These are phyloP conservation scores for Rhingia campestris DNA, from an alignment of 2,888 invertebrate genomes.

Conservation along the genomic window DNA sequence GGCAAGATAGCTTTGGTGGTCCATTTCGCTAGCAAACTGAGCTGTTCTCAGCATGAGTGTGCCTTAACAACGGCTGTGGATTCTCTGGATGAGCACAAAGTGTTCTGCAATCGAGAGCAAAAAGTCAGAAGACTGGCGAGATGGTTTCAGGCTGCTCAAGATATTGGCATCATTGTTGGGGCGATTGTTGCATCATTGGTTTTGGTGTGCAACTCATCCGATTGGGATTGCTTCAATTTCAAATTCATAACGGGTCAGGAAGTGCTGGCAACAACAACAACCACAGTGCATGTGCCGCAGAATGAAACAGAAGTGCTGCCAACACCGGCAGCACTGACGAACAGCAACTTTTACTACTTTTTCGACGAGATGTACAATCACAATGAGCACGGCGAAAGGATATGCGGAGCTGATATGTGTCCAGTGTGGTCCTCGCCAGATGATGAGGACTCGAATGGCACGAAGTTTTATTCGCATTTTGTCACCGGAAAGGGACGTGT, in stretches of 20 bases:
- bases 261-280: conserved; percentile 17
- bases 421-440: conserved; percentile 80
- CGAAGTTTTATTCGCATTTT: conserved; percentile 78
- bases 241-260: conserved; percentile 40
- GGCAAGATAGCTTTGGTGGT: conserved; percentile 81
- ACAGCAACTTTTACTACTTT: conserved; percentile 66
- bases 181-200: conserved; percentile 84
- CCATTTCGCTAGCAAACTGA: conserved; percentile 80
- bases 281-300: not conserved
- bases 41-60: conserved; percentile 81
- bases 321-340: conserved; percentile 34
- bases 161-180: conserved; percentile 85
- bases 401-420: conserved; percentile 86
- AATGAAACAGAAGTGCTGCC: conserved; percentile 29
- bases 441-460: conserved; percentile 73
- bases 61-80: conserved; percentile 76
- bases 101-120: conserved; percentile 82
- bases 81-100: conserved; percentile 81
- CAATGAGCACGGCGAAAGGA: conserved; percentile 84
- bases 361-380: conserved; percentile 84
- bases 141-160: conserved; percentile 85
- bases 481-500: conserved; percentile 78
- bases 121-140: conserved; percentile 84
- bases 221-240: conserved; percentile 78
- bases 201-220: conserved; percentile 81